Evolutionary conservation across 2,888 invertebrate genomes (phyloP), one percentile per base, ranked within the genome.

Genomic region (Catocala nupta): DNA sequence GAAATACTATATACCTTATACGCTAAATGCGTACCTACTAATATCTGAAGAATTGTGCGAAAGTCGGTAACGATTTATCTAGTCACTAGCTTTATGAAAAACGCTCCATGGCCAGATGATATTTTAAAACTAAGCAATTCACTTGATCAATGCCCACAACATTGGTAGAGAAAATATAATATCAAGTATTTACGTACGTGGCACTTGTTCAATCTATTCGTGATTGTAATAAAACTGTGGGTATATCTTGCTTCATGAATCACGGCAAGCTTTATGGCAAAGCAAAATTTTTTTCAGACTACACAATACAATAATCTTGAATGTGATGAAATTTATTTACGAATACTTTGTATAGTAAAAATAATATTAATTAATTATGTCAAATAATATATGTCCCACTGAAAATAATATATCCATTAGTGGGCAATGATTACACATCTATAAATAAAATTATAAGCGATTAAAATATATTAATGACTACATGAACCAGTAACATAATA

Each of bases 401-500:
- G 34, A 71, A 77, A 75, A 75, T 65, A 77, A 77, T 72, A 77
- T 70, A 64, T 72, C 55, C 67, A 49, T 68, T 64, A 63, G 71
- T 73, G 73, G 68, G 69, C 58, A 65, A 52, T 54, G 51, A 9
- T 66, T 75, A 68, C 51, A 58, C 62, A 60, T 73, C 47, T 77
- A 75, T 77, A 81, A 81, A 74, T 75, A 73, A 47, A 47, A 47
- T 47, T 47, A 81, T 74, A 82, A 73, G 73, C 72, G 78, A 73
- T 75, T 81, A 83, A 81, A 83, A 81, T 82, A 81, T 80, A 76
- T 77, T 79, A 81, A 79, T 81, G 81, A 84, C 80, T 84, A 82
- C 73, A 80, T 49, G 73, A 83, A 83, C 74, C 78, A 81, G 82
- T 83, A 86, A 84, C 75, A 80, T 84, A 90, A 88, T 85, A 89